Conservation (phyloP, 2,888 invertebrate genomes). For the Eucera pruinosa region DNA sequence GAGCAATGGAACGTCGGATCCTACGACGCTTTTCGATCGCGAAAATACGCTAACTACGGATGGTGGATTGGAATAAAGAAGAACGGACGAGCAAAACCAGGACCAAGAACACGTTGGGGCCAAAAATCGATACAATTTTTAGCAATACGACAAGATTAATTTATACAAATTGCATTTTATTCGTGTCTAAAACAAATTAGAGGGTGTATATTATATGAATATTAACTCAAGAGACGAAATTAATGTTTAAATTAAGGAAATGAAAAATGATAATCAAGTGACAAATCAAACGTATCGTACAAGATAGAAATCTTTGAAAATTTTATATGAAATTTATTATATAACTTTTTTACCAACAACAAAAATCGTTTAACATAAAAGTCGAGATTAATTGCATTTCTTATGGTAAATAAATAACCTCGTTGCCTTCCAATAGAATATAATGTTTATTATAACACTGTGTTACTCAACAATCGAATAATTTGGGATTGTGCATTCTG, state of each 20-base stretch:
- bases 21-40: constrained; percentile 87
- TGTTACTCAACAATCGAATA: constrained; percentile 77
- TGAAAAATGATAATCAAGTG: background rate
- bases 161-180: constrained; percentile 5
- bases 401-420: constrained; percentile 41
- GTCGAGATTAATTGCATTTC: background rate
- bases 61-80: constrained; percentile 88
- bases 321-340: background rate
- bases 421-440: constrained; percentile 73
- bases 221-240: too few species aligned
- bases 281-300: background rate
- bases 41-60: constrained; percentile 86
- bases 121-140: constrained; percentile 87
- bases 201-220: background rate
- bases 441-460: constrained; percentile 80
- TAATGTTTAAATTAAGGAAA: background rate
- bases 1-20: constrained; percentile 86
- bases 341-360: constrained; percentile 8
- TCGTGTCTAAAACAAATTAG: background rate
- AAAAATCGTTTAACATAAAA: constrained; percentile 1
- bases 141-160: constrained; percentile 78
- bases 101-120: constrained; percentile 85
- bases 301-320: background rate
- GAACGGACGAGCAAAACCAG: constrained; percentile 87
- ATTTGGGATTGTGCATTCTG: constrained; percentile 78